Evolutionary conservation across 2,113 vertebrate species (phyloP), one percentile per base, ranked within the genome.

Genomic region (Actenoides hombroni): DNA sequence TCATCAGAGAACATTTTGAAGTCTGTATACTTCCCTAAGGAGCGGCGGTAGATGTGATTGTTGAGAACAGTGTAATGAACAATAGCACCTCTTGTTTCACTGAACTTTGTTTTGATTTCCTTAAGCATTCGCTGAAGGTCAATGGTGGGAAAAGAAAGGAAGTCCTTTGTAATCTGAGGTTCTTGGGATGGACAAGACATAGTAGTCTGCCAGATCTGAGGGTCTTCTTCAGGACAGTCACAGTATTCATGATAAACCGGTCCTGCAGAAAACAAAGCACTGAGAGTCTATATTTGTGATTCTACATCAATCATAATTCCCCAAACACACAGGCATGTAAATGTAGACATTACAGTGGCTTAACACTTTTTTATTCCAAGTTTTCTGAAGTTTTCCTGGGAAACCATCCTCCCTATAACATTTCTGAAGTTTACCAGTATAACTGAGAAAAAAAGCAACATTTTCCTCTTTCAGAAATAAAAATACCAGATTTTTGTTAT

Each of bases 1-100:
- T 99, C 99, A 82, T 99, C 99, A 0, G 99, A 99, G 98, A 99
- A 99, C 98, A 99, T 99, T 97, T 99, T 99, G 98, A 99, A 99
- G 98, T 99, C 99, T 2, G 99, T 99, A 92, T 99, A 99, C 84
- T 98, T 99, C n/a, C 99, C 99, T 67, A 99, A 95, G 23, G 98
- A 98, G 73, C 98, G 98, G 37, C 99, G 98, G 95, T 99, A 98
- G 94, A 99, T 57, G 39, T 42, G 97, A 94, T 99, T 99, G 94
- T 97, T 60, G 28, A 99, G 91, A 94, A 99, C 29, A 12, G 98
- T 97, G 90, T 99, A 99, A 94, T 99, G 99, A 77, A 99, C 97
- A 33, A 99, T 95, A 20, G 99, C 99, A 13, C 99, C 98, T 78
- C 98, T 97, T 57, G 98, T 98, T 0, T 97, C 97, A 59, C 98